phyloP scores from a whole-genome alignment of 2,888 invertebrate species.

The Eudemis profundana region DNA sequence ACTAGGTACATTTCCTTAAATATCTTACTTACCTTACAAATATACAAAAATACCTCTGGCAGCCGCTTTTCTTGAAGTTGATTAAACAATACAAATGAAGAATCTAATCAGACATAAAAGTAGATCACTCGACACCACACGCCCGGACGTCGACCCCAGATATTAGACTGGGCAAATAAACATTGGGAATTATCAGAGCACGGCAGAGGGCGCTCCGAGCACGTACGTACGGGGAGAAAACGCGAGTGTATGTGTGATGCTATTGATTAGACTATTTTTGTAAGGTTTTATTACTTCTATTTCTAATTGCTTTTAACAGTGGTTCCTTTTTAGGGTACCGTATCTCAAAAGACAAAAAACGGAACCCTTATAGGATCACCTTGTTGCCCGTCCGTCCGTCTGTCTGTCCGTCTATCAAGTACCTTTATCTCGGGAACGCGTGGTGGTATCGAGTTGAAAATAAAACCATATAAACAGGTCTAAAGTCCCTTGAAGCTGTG shows the following conservation, averaged over 20 bases:
- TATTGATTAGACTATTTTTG: slow-evolving; percentile 26
- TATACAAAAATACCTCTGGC: too few relatives aligned
- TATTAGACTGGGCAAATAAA: slow-evolving; percentile 50
- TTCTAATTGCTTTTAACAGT: slow-evolving; percentile 11
- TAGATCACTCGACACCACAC: slow-evolving; percentile 29
- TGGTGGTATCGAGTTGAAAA: too few relatives aligned
- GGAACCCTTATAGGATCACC: too few relatives aligned
- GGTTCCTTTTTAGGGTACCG: background rate
- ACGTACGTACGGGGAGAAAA: slow-evolving; percentile 43
- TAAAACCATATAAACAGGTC: too few relatives aligned
- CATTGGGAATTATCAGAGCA: slow-evolving; percentile 46
- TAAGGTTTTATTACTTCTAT: slow-evolving; percentile 10
- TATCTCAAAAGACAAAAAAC: too few relatives aligned
- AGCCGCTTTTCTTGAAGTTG: too few relatives aligned
- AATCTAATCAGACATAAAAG: slow-evolving; percentile 1
- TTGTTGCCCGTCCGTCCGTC: too few relatives aligned
- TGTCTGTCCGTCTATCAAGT: too few relatives aligned
- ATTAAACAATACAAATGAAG: background rate
- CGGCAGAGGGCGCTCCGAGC: slow-evolving; percentile 44
- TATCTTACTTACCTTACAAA: too few relatives aligned
- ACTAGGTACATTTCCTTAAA: too few relatives aligned
- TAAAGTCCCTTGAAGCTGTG: too few relatives aligned
- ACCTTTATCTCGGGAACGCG: too few relatives aligned
- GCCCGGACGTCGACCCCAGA: slow-evolving; percentile 46
- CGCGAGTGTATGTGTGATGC: slow-evolving; percentile 22